Evolutionary conservation across 92 coral and sea anemone species (phyloP), one percentile per base, ranked within the genome.

Genomic region (Paragorgia papillata): DNA sequence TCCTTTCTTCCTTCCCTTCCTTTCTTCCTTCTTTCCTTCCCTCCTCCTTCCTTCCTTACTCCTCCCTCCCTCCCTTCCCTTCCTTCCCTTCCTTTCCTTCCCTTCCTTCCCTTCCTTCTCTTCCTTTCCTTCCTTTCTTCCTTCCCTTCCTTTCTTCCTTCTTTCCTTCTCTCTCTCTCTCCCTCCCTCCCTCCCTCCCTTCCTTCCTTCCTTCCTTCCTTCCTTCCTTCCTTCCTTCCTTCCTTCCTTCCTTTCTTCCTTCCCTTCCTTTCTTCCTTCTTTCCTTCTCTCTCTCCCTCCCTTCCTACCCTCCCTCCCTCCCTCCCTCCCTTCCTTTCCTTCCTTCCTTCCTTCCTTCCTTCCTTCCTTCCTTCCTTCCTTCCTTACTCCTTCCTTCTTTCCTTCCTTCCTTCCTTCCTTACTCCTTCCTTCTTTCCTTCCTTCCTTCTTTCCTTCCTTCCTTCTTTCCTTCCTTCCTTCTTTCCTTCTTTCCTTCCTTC

Each of bases 361-460:
- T 10, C 43, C 43, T 37, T 10, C 43, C n/a, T 51, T 17, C 58
- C n/a, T 51, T n/a, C 21, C n/a, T 51, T 17, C n/a, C n/a, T 51
- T 17, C 21, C n/a, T 51, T 10, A 4, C 10, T 51, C 58, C 58
- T 51, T 51, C 21, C 58, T 51, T 51, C 21, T n/a, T 51, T 51
- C 21, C 58, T 51, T 51, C 21, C 58, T 51, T 51, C 21, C 58
- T 17, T 51, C 21, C 58, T 51, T 51, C 58, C 58, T 51, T 51
- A 3, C 58, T 51, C n/a, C n/a, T n/a, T 51, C 58, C 58, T 51
- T 51, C 21, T n/a, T 17, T 51, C 58, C 58, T 51, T 51, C 21
- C 58, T 51, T 51, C 58, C 58, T 51, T 51, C 21, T n/a, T 17
- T 51, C n/a, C 58, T 51, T 51, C 21, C 58, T 51, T 51, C 58